A percentile compares a stretch with the other conserved stretches of the same genome.
phyloP scores from a whole-genome alignment of 1,140 invertebrate species.

The Eumeta japonica region DNA sequence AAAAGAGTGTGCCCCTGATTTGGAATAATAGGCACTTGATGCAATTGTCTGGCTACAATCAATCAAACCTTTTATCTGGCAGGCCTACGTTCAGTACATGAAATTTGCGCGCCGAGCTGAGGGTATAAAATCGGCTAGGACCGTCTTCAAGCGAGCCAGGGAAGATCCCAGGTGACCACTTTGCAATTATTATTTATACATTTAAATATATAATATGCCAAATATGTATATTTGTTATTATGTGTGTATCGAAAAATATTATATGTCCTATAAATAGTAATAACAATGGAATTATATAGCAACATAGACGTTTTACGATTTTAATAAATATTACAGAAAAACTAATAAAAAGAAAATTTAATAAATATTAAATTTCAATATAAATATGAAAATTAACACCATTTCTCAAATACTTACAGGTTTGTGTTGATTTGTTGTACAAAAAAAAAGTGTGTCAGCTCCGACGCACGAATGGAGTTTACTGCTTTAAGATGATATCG shows the following conservation, averaged over 20 bases:
- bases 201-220: too few relatives aligned
- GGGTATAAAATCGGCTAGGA: constrained; percentile 93
- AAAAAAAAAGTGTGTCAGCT: too few relatives aligned
- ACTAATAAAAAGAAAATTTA: too few relatives aligned
- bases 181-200: constrained; percentile 2
- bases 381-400: too few relatives aligned
- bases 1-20: too few relatives aligned
- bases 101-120: constrained; percentile 96
- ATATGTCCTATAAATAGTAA: neutral
- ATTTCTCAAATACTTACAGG: too few relatives aligned
- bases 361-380: too few relatives aligned
- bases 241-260: neutral
- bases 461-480: too few relatives aligned
- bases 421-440: too few relatives aligned
- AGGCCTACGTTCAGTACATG: constrained; percentile 99
- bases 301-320: too few relatives aligned
- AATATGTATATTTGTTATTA: constrained; percentile 2
- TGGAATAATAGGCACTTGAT: neutral
- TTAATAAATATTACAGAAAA: too few relatives aligned
- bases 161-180: constrained; percentile 72
- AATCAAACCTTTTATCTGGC: constrained; percentile 48
- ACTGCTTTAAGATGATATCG: too few relatives aligned
- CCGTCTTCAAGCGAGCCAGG: constrained; percentile 92
- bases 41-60: neutral
- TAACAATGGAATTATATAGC: neutral